These are phyloP conservation scores for Leuciscus idus DNA, from an alignment of 2,113 vertebrate species.

Conservation along the genomic window DNA sequence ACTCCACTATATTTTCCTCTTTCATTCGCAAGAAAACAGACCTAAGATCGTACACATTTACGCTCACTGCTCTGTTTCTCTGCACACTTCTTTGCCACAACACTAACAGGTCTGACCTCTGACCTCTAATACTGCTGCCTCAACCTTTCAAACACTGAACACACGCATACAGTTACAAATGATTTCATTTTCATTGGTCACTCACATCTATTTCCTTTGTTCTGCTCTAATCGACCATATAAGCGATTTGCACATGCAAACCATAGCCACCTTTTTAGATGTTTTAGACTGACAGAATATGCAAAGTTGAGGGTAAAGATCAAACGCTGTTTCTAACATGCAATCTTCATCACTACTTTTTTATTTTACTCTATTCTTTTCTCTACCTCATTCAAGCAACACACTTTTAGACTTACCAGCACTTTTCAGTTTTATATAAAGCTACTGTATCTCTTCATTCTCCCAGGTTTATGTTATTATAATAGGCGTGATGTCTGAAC, in stretches of 20 bases:
- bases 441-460: no score
- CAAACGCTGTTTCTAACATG: neutral
- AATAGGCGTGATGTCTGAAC: neutral
- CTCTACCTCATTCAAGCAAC: neutral
- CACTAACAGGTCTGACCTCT: no score
- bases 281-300: slow-evolving; percentile 17
- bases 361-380: neutral
- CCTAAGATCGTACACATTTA: no score
- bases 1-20: no score
- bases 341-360: neutral
- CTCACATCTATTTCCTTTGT: slow-evolving; percentile 7
- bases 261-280: neutral
- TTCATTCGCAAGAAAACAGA: no score
- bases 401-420: neutral
- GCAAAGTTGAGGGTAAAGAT: neutral
- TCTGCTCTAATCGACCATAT: neutral
- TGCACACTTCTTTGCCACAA: no score
- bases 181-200: neutral
- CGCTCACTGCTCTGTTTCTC: no score
- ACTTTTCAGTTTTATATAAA: no score
- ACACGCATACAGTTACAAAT: neutral
- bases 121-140: no score
- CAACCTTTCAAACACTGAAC: no score
- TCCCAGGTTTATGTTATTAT: no score
- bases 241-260: neutral